These are phyloP conservation scores for Cylindroiulus punctatus DNA, from an alignment of 2,888 invertebrate genomes.

Conservation along the genomic window DNA sequence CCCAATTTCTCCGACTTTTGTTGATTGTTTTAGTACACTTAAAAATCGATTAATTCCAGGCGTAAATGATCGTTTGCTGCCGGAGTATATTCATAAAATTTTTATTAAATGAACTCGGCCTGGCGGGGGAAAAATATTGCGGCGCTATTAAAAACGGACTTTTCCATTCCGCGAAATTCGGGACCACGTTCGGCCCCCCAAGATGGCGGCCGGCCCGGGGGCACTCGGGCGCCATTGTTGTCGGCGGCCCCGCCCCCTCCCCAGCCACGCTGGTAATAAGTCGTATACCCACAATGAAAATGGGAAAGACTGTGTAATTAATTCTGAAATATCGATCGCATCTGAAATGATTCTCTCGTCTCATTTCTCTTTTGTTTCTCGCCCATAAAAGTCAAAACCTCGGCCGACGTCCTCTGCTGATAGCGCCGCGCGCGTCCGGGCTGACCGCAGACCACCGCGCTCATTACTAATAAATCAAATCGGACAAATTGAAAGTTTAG, in stretches of 20 bases:
- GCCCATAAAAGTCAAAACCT: slow-evolving; percentile 55
- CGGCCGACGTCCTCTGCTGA: slow-evolving; percentile 9
- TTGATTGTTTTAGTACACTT: slow-evolving; percentile 52
- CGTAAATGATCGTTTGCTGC: slow-evolving; percentile 52
- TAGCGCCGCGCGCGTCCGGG: background rate
- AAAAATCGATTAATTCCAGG: slow-evolving; percentile 53
- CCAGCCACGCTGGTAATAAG: background rate
- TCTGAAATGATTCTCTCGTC: slow-evolving; percentile 54
- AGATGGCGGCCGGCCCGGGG: background rate
- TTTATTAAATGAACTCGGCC: slow-evolving; percentile 48
- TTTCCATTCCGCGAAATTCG: background rate
- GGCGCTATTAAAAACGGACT: slow-evolving; percentile 40
- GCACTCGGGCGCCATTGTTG: background rate
- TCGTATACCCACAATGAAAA: slow-evolving; percentile 55
- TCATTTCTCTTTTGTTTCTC: slow-evolving; percentile 56
- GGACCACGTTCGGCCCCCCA: background rate
- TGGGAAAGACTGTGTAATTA: slow-evolving; percentile 57
- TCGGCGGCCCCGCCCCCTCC: background rate
- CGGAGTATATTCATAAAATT: slow-evolving; percentile 51
- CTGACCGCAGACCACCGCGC: slow-evolving; percentile 35
- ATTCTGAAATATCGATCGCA: slow-evolving; percentile 57
- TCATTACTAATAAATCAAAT: slow-evolving; percentile 40
- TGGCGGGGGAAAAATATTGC: background rate
- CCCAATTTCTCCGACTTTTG: slow-evolving; percentile 34
- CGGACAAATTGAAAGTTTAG: slow-evolving; percentile 44